A percentile compares a stretch with the other conserved stretches of the same genome.
Conservation (phyloP, 1,140 invertebrate species). For the Sogatella furcifera region DNA sequence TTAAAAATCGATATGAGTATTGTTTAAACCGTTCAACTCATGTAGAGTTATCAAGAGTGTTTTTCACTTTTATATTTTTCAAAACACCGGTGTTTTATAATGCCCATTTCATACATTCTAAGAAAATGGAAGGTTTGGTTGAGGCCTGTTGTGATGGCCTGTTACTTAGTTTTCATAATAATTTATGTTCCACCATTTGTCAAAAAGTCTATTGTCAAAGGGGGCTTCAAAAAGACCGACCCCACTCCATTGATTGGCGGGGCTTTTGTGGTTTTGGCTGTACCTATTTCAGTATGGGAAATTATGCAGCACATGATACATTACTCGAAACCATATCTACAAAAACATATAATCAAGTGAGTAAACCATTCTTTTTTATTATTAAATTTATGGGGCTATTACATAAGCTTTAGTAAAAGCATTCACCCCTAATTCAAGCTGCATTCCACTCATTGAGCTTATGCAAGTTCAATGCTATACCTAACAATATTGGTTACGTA, state of each 20-base stretch:
- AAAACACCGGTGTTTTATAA: too few relatives aligned
- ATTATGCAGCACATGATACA: conserved; percentile 89
- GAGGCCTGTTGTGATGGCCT: conserved; percentile 62
- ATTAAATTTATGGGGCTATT: too few relatives aligned
- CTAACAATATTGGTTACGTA: not conserved
- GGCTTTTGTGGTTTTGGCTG: conserved; percentile 76
- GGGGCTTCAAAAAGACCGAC: conserved; percentile 59
- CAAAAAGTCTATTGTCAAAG: conserved; percentile 33
- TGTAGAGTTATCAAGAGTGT: too few relatives aligned
- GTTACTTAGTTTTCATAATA: conserved; percentile 63
- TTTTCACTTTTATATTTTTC: too few relatives aligned
- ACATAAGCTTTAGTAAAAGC: too few relatives aligned
- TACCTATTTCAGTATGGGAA: conserved; percentile 89
- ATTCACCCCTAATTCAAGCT: not conserved
- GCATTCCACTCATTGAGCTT: not conserved
- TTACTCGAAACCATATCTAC: conserved; percentile 84
- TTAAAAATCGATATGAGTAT: too few relatives aligned
- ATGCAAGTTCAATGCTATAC: not conserved
- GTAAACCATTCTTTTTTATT: not conserved
- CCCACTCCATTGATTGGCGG: conserved; percentile 58
- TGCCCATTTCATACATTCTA: not conserved
- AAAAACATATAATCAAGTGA: conserved; percentile 89
- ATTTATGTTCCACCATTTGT: not conserved
- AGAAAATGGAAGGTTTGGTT: conserved; percentile 81
- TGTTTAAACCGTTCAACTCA: too few relatives aligned